Evolutionary conservation across 2,888 invertebrate genomes (phyloP), one percentile per base, ranked within the genome.

Genomic region (Caenorhabditis uteleia): DNA sequence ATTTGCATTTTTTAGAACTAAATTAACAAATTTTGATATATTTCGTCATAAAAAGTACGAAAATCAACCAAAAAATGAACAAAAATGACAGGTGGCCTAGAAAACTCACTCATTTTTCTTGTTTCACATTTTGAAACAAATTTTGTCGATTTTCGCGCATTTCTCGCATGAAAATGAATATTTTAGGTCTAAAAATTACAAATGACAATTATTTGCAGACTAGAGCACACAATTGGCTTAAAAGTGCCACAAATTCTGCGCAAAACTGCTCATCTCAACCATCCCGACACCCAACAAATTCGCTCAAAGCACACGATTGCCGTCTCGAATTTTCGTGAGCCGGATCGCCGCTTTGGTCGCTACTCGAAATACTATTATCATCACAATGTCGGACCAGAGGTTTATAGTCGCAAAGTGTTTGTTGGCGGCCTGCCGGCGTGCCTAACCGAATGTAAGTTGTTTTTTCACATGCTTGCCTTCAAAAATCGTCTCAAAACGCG

Each of bases 341-440:
- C 65, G 18, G 65, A 65, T 46, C 46, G 65, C 10, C 38, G 60
- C 23, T 39, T 66, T 12, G 66, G 58, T 3, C 42, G 58, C 14
- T 55, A 54, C 33, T 66, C 56, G 31, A 69, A 65, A 42, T 65
- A 68, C 44, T 71, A 71, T 47, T 62, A 68, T 36, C 71, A 71
- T 43, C 61, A 68, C 49, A 71, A 68, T 31, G 64, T 65, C 20
- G 71, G 68, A 7, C 61, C 83, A 16, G 85, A 86, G 73, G 75
- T 85, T 38, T 86, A 82, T 74, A 87, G 87, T 21, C 88, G 95
- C 75, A 95, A 97, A 87, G 97, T 97, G 53, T 97, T 97, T 85
- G 95, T 97, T 36, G 97, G 95, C 3, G 97, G 97, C 0, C 87
- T 97, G 72, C 97, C 97, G 21, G 95, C 95, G 0, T 97, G 97